phyloP scores from a whole-genome alignment of 2,888 invertebrate species.

The Troides oblongomaculatus region DNA sequence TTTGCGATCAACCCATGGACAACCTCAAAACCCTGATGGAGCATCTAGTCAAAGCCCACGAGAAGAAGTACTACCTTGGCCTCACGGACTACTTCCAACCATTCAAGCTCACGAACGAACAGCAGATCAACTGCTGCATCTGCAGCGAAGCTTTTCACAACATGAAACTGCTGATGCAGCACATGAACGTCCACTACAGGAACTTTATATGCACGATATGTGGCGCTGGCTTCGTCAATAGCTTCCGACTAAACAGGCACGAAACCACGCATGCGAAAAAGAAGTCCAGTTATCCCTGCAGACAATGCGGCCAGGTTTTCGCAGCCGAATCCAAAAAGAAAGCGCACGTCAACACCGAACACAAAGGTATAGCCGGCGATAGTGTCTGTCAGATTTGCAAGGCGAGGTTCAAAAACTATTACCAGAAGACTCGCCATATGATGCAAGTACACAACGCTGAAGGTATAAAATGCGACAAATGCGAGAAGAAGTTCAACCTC shows the following conservation, averaged over 20 bases:
- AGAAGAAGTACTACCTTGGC: constrained; percentile 61
- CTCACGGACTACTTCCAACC: constrained; percentile 67
- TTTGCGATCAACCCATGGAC: constrained; percentile 57
- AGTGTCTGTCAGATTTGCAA: constrained; percentile 73
- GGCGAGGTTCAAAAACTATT: constrained; percentile 70
- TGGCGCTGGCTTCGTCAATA: constrained; percentile 71
- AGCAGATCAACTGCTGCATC: constrained; percentile 63
- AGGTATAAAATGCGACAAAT: constrained; percentile 67
- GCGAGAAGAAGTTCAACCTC: constrained; percentile 70
- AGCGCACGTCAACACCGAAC: constrained; percentile 66
- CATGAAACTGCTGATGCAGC: constrained; percentile 69
- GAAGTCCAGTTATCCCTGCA: constrained; percentile 63
- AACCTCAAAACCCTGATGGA: constrained; percentile 52
- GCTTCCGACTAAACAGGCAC: constrained; percentile 62
- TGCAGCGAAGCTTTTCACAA: constrained; percentile 65
- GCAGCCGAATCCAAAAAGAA: constrained; percentile 67
- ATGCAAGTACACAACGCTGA: constrained; percentile 68
- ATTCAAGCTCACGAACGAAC: constrained; percentile 59
- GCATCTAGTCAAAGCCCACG: constrained; percentile 60
- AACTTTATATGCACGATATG: constrained; percentile 72
- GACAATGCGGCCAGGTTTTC: constrained; percentile 63
- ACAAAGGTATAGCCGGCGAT: constrained; percentile 69
- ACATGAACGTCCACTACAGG: constrained; percentile 70
- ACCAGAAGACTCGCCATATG: constrained; percentile 72
- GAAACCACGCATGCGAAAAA: constrained; percentile 67